These are phyloP conservation scores for Cryptocheilus praepositus DNA, from an alignment of 2,888 invertebrate species.

Conservation along the genomic window DNA sequence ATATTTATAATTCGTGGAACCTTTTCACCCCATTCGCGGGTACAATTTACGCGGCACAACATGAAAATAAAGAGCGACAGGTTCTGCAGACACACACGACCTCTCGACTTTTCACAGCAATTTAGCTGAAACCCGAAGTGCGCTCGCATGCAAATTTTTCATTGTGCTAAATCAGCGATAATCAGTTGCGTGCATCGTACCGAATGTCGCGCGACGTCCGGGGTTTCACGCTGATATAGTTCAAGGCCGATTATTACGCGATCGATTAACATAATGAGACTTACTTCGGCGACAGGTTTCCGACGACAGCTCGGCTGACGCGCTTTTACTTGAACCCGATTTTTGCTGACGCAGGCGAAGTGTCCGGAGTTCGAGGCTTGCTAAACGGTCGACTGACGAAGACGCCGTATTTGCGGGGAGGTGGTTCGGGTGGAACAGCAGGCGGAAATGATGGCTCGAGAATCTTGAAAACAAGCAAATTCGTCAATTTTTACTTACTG, in stretches of 20 bases:
- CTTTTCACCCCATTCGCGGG: no score
- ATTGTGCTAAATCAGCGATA: no score
- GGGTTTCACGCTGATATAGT: no score
- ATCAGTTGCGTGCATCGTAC: no score
- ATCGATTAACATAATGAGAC: not conserved
- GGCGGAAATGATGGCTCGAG: slow-evolving; percentile 70
- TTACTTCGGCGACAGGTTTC: slow-evolving; percentile 38
- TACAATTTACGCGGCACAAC: no score
- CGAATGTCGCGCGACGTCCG: no score
- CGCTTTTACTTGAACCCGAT: slow-evolving; percentile 64
- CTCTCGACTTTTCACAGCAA: no score
- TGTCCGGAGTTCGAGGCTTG: slow-evolving; percentile 40
- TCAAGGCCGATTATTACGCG: no score
- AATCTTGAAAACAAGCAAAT: slow-evolving; percentile 50
- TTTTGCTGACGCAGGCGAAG: slow-evolving; percentile 49
- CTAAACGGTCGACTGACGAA: slow-evolving; percentile 66
- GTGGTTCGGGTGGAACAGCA: slow-evolving; percentile 61
- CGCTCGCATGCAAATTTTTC: not conserved
- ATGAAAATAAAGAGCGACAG: no score
- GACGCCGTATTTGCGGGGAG: slow-evolving; percentile 69
- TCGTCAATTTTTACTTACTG: no score
- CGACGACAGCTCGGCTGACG: slow-evolving; percentile 61
- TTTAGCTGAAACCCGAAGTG: not conserved
- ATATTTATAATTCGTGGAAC: no score
- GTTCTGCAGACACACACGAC: no score